Conservation (phyloP, 2,888 invertebrate genomes). For the Trissonchulus latispiculum region DNA sequence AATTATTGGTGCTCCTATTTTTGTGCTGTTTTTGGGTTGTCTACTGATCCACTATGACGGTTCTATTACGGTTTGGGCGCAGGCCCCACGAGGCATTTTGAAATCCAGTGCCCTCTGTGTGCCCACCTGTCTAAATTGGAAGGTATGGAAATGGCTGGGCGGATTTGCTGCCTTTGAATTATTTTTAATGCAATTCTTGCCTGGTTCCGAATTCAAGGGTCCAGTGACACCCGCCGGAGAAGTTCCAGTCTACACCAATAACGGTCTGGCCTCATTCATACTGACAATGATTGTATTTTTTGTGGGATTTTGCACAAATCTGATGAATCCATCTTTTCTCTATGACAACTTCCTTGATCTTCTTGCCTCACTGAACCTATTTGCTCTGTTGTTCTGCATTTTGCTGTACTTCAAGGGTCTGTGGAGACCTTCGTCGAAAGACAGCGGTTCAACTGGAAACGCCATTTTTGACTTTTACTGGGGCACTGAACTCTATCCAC, state of each 20-base stretch:
- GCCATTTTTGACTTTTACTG: constrained; percentile 53
- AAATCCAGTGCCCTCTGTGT: not conserved
- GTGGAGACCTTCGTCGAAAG: constrained; percentile 42
- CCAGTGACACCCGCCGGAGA: constrained; percentile 21
- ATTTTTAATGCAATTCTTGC: constrained; percentile 10
- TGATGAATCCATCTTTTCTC: constrained; percentile 18
- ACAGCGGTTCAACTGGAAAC: constrained; percentile 46
- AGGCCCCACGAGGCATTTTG: not conserved
- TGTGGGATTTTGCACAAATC: constrained; percentile 1
- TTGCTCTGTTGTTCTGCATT: constrained; percentile 47
- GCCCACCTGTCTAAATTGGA: not conserved
- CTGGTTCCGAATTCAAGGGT: constrained; percentile 10
- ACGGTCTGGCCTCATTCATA: constrained; percentile 19
- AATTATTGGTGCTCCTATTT: constrained; percentile 1
- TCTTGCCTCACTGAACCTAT: constrained; percentile 47
- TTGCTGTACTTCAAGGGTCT: constrained; percentile 33
- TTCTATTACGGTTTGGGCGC: not conserved
- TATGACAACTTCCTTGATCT: constrained; percentile 48
- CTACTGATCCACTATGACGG: constrained; percentile 1
- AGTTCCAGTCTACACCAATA: constrained; percentile 7
- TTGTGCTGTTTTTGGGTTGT: not conserved
- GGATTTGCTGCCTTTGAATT: constrained; percentile 7
- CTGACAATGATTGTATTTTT: constrained; percentile 13
- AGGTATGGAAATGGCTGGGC: constrained; percentile 15
- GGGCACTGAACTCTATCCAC: constrained; percentile 54